These are phyloP conservation scores for Nycticryphes semicollaris DNA, from an alignment of 2,113 vertebrate genomes.

Conservation along the genomic window DNA sequence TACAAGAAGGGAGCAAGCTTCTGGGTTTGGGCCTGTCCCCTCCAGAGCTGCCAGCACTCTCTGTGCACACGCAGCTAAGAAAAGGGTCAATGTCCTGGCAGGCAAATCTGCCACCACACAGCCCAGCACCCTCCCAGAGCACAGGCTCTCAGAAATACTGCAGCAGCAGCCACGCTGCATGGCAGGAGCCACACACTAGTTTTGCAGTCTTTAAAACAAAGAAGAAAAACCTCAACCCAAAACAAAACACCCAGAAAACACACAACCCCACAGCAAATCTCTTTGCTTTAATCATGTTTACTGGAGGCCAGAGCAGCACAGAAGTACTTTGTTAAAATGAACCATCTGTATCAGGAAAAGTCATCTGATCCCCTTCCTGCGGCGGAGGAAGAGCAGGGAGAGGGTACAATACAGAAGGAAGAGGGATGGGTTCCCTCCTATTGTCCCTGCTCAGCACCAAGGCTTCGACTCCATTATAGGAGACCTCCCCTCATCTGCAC, in stretches of 20 bases:
- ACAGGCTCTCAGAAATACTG: not conserved
- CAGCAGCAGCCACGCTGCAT: accelerated
- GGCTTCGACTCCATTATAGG: not conserved
- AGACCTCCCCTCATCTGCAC: constrained; percentile 19
- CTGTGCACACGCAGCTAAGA: not conserved
- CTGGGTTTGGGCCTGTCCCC: not conserved
- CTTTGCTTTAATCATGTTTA: not conserved
- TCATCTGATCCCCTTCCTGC: not conserved
- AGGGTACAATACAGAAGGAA: not conserved
- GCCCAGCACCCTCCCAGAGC: not conserved
- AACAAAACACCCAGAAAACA: no score
- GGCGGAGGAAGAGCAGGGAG: not conserved
- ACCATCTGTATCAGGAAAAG: not conserved
- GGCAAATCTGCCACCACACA: not conserved
- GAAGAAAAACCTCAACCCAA: not conserved
- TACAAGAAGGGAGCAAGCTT: not conserved
- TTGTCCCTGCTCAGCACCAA: constrained; percentile 6
- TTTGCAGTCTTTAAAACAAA: not conserved
- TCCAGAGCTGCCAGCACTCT: not conserved
- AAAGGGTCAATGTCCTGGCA: not conserved
- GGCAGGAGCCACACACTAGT: not conserved
- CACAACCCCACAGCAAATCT: not conserved
- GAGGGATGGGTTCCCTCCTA: not conserved
- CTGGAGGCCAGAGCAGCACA: not conserved
- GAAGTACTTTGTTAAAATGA: not conserved